Conservation (phyloP, 2,113 vertebrate species). For the Melanerpes formicivorus region DNA sequence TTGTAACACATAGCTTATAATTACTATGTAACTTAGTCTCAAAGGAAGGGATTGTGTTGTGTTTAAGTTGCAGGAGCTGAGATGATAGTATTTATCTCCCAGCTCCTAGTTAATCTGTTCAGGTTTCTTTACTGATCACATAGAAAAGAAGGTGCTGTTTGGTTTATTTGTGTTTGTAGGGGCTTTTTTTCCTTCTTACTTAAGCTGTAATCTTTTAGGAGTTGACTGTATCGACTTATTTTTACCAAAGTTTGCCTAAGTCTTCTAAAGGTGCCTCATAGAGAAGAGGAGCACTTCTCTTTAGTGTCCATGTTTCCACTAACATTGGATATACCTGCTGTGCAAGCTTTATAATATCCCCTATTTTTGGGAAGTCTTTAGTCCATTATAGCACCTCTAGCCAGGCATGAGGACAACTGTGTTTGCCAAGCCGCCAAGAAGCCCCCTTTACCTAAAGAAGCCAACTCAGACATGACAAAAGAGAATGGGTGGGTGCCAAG, state of each 20-base stretch:
- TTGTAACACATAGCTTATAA: background rate
- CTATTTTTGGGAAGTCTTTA: background rate
- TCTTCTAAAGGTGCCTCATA: background rate
- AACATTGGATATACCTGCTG: background rate
- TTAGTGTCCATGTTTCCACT: background rate
- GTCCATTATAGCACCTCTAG: background rate
- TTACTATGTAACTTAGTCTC: conserved; percentile 1
- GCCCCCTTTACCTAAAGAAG: too few species aligned
- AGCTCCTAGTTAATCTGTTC: conserved; percentile 32
- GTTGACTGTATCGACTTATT: background rate
- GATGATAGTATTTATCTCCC: background rate
- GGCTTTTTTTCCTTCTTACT: background rate
- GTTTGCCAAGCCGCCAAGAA: background rate
- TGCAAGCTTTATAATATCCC: background rate
- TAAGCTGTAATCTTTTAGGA: background rate
- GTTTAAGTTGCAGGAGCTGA: background rate
- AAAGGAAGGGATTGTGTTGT: background rate
- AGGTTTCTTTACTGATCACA: background rate
- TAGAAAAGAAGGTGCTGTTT: background rate
- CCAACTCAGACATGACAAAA: background rate
- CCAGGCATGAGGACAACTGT: background rate
- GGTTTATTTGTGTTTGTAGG: background rate
- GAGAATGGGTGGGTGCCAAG: accelerated
- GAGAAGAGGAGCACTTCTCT: background rate
- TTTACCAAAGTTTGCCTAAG: background rate